A percentile compares a stretch with the other conserved stretches of the same genome.
Evolutionary conservation across 2,797 vertebrate species (phyloP).

Genomic region (Hippocampus kuda): DNA sequence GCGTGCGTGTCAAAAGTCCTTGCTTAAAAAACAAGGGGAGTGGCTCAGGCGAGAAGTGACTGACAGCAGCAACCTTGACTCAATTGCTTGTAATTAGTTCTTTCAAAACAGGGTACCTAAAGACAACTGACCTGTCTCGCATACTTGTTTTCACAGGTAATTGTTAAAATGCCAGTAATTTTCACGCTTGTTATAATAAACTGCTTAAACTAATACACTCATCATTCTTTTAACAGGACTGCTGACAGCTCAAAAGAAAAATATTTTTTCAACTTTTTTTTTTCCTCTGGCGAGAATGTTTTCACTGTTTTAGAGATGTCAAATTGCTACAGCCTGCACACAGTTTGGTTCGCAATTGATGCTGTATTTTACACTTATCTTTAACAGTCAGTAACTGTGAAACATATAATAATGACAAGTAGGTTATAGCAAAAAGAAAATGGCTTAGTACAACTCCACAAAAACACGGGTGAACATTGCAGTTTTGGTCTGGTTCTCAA

Average conservation of each 20-base stretch:
- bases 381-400: not conserved
- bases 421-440: not conserved
- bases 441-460: not conserved
- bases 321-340: conserved; percentile 38
- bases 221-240: conserved; percentile 52
- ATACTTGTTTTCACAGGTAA: conserved; percentile 64
- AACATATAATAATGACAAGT: not conserved
- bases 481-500: too few relatives aligned
- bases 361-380: not conserved
- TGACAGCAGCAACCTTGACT: conserved; percentile 84
- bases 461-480: too few relatives aligned
- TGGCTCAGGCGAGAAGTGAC: conserved; percentile 66
- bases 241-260: conserved; percentile 50
- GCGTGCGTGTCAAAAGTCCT: conserved; percentile 60
- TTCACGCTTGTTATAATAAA: conserved; percentile 66
- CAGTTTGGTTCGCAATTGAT: conserved; percentile 12
- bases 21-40: conserved; percentile 71
- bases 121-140: conserved; percentile 60
- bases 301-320: conserved; percentile 36
- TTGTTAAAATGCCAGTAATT: conserved; percentile 65
- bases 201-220: conserved; percentile 62
- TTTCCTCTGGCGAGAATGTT: conserved; percentile 25
- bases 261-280: conserved; percentile 48
- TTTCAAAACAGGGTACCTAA: conserved; percentile 67
- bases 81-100: conserved; percentile 92